A percentile compares a stretch with the other conserved stretches of the same genome.
Evolutionary conservation across 2,888 invertebrate species (phyloP).

Genomic region (Trachelus tabidus): DNA sequence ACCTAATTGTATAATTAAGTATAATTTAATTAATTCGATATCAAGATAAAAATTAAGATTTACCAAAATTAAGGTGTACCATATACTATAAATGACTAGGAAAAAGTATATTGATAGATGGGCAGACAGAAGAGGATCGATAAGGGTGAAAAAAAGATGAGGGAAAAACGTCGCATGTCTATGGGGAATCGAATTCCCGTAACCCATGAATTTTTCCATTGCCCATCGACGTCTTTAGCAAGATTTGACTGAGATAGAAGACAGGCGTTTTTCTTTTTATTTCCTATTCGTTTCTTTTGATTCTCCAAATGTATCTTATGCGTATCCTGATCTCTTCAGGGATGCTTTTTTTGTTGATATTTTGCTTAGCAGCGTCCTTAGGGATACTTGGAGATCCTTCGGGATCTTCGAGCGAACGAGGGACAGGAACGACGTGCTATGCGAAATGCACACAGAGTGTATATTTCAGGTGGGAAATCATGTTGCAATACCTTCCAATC

Average conservation of each 20-base stretch:
- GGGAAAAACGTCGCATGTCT: not conserved
- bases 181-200: not conserved
- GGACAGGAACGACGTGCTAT: not conserved
- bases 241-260: not conserved
- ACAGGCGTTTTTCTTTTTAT: not conserved
- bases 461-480: conserved; percentile 45
- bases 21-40: not conserved
- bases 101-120: not conserved
- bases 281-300: not conserved
- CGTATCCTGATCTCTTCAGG: not conserved
- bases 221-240: not conserved
- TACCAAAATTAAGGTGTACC: too few species aligned
- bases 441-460: not conserved
- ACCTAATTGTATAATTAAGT: not conserved
- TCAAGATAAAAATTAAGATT: not conserved
- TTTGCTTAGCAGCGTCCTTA: not conserved
- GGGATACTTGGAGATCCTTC: not conserved
- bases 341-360: not conserved
- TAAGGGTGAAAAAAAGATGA: not conserved
- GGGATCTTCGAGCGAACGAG: not conserved
- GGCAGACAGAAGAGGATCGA: not conserved
- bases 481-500: conserved; percentile 47
- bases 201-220: not conserved
- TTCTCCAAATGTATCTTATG: not conserved
- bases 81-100: not conserved